These are phyloP conservation scores for Macropus fuliginosus DNA, from an alignment of 2,797 vertebrate species.

Conservation along the genomic window DNA sequence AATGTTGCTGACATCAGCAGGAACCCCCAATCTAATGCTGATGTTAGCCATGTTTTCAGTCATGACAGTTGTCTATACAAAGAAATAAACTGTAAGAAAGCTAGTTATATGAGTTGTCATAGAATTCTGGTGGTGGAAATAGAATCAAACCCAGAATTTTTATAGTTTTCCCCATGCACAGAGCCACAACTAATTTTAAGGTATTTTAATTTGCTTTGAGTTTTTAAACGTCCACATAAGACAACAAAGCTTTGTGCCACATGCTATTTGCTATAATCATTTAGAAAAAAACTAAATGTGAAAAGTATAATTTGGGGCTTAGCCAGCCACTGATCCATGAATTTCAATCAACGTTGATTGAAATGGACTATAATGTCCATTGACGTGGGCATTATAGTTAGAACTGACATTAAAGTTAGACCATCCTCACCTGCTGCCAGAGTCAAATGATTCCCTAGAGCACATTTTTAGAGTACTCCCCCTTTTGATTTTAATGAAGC, in stretches of 20 bases:
- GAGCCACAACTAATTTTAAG: slow-evolving; percentile 14
- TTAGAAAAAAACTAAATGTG: slow-evolving; percentile 32
- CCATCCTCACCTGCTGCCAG: slow-evolving; percentile 21
- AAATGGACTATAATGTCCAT: neutral
- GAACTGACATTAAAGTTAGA: slow-evolving; percentile 47
- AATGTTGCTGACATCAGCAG: slow-evolving; percentile 32
- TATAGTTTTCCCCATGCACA: slow-evolving; percentile 23
- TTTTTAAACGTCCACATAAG: slow-evolving; percentile 38
- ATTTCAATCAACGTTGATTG: slow-evolving; percentile 48
- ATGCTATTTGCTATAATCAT: slow-evolving; percentile 1
- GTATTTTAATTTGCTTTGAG: neutral
- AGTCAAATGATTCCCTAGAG: slow-evolving; percentile 24
- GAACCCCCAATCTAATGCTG: neutral
- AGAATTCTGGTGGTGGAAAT: slow-evolving; percentile 13
- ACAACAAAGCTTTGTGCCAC: slow-evolving; percentile 10
- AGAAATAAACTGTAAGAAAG: slow-evolving; percentile 6
- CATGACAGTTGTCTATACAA: neutral
- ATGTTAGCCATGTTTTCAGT: slow-evolving; percentile 26
- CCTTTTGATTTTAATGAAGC: slow-evolving; percentile 38
- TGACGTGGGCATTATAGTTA: slow-evolving; percentile 28
- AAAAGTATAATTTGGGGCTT: slow-evolving; percentile 38
- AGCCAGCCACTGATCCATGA: slow-evolving; percentile 7
- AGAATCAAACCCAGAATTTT: slow-evolving; percentile 29
- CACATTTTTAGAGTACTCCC: slow-evolving; percentile 32
- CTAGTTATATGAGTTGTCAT: slow-evolving; percentile 5